Evolutionary conservation across 2,888 invertebrate species (phyloP).

Genomic region (Diploptera punctata): DNA sequence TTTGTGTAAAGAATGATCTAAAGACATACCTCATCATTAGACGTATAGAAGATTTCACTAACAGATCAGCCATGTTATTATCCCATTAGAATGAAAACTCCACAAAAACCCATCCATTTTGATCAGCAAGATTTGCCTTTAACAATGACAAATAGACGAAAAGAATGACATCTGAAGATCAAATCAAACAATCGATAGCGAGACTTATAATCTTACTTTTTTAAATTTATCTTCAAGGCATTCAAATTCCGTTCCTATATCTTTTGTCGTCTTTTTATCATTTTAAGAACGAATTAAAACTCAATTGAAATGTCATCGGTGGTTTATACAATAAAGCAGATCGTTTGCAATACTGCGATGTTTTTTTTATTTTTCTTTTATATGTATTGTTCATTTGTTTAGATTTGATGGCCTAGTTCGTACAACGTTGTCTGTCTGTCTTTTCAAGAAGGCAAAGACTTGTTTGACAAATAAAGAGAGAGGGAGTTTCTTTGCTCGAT

Average conservation of each 20-base stretch:
- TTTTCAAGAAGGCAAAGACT: not conserved
- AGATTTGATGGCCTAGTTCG: not conserved
- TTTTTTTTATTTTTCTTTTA: not conserved
- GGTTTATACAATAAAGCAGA: not conserved
- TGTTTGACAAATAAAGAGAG: conserved; percentile 1
- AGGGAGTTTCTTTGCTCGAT: not conserved
- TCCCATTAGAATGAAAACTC: too few relatives aligned
- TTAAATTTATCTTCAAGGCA: too few relatives aligned
- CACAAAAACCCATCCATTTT: too few relatives aligned
- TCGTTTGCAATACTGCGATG: not conserved
- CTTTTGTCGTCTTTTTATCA: not conserved
- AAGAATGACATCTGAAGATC: not conserved
- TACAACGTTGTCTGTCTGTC: too few relatives aligned
- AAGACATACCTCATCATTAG: too few relatives aligned
- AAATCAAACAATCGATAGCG: not conserved
- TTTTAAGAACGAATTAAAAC: conserved; percentile 2
- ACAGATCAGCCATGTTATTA: too few relatives aligned
- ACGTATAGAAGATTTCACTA: too few relatives aligned
- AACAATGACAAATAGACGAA: not conserved
- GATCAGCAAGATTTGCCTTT: not conserved
- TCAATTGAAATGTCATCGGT: not conserved
- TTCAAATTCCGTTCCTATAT: not conserved
- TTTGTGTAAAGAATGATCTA: too few relatives aligned
- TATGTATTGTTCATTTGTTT: not conserved
- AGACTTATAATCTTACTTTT: not conserved